Evolutionary conservation across 2,888 invertebrate genomes (phyloP), one percentile per base, ranked within the genome.

Genomic region (Eremobia ochroleuca): DNA sequence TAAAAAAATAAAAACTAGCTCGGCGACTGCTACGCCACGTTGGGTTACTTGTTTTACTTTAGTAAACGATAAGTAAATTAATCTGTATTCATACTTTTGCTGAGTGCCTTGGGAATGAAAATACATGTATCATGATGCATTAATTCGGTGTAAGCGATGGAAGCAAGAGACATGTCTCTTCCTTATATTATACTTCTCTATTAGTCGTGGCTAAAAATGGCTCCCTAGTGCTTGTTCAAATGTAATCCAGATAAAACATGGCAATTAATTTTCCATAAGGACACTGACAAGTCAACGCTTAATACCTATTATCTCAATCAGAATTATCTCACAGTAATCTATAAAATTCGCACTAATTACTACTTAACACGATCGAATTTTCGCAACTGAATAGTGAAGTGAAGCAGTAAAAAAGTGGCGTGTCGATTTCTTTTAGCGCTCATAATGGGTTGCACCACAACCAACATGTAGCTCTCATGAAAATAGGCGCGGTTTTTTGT

Each of bases 401-500:
- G 87, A 88, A 87, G 88, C 75, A 67, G 87, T 84, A 91, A 92
- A 92, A 93, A 93, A 87, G 55, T 81, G 87, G 77, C 75, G 86
- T 91, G 90, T 93, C 91, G 92, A 94, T 94, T 91, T 92, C 90
- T 91, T 90, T 87, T 90, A 91, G 88, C 82, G 40, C 67, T 86
- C 89, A 90, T 92, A 92, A 93, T 92, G 83, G 85, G 77, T 87
- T 87, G 82, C 76, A 66, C 77, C 86, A 87, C 92, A 93, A 92
- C 90, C 91, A 85, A 82, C 91, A 92, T 87, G 89, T 89, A 86
- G 88, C 90, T 92, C 90, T 90, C 94, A 93, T 91, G 92, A 92
- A 93, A 95, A 94, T 91, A 91, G 92, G 90, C 88, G 89, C 88
- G 82, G 82, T 90, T 95, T 96, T 96, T 95, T 95, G 92, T 89